Base-by-base conservation (phyloP, 2,888 invertebrate species). In the Heliconius sara region DNA sequence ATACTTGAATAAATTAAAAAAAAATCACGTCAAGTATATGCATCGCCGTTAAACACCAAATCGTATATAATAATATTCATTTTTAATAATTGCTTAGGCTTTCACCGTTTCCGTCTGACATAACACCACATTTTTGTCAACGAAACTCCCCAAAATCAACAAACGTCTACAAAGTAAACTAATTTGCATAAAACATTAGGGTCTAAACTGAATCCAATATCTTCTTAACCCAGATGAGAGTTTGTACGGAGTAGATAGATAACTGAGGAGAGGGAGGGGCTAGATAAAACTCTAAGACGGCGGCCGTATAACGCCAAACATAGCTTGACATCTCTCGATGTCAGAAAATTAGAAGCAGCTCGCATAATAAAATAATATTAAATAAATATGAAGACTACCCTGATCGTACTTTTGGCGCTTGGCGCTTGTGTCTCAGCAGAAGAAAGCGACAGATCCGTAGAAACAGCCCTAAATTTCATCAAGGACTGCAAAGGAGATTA, bases 401-500 rank as follows among this genome's bases (percentile, higher is more conserved):
- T 92, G 65, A 85, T 90, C 73, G 43, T 93, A 72, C 92, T 92
- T 80, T 91, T 92, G 82, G 91, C 93, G 81, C 87, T 94, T 43
- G 92, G 93, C 85, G 93, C 93, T 65, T 89, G 93, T 75, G 93
- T 90, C 71, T 88, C 89, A 5, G 93, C 94, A 1, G 93, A 95
- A 68, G 92, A 93, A 77, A 91, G 93, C 86, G 95, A 96, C 83
- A 96, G 95, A 65, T 93, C 94, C 68, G 90, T 97, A 88, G 96
- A 96, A 84, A 96, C 96, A 67, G 97, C 97, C 16, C 93, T 97
- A 80, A 96, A 95, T 88, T 96, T 97, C 90, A 94, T 97, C 83
- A 96, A 97, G 93, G 97, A 97, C 87, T 97, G 97, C 91, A 95
- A 96, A 85, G 96, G 96, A 86, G 96, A 97, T 85, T 95, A 97